Conservation (phyloP, 2,797 vertebrate genomes). For the Pseudochaenichthys georgianus region DNA sequence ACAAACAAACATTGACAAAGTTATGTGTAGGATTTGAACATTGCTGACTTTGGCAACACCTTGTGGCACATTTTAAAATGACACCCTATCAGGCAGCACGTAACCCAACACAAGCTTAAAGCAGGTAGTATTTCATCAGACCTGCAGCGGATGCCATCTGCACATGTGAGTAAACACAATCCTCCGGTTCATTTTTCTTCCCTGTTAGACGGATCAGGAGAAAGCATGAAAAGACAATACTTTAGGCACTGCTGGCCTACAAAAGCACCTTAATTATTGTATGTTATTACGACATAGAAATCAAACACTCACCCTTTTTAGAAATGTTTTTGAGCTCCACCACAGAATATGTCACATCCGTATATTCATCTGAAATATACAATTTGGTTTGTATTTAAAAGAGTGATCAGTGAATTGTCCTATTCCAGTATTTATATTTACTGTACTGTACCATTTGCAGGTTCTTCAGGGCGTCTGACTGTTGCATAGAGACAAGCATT, state of each 20-base stretch:
- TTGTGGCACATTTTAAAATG: background rate
- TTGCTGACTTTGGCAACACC: background rate
- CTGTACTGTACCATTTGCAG: background rate
- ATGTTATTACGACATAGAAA: background rate
- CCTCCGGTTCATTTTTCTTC: background rate
- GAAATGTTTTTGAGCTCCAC: conserved; percentile 3
- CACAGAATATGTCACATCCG: background rate
- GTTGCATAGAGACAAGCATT: conserved; percentile 7
- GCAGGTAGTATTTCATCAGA: background rate
- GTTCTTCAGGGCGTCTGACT: fast-evolving
- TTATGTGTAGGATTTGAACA: background rate
- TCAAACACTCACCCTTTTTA: fast-evolving
- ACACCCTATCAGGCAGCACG: background rate
- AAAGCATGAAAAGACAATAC: background rate
- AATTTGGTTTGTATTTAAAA: background rate
- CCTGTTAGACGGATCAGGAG: background rate
- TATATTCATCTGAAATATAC: conserved; percentile 10
- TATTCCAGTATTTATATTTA: background rate
- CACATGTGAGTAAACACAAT: conserved; percentile 12
- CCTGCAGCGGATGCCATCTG: conserved; percentile 14
- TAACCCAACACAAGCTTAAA: background rate
- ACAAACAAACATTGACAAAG: background rate
- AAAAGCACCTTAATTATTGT: background rate
- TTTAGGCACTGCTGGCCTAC: too few relatives aligned
- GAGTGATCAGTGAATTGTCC: background rate